Base-by-base conservation (phyloP, 2,797 vertebrate genomes). In the Paratrypauchen microcephalus region DNA sequence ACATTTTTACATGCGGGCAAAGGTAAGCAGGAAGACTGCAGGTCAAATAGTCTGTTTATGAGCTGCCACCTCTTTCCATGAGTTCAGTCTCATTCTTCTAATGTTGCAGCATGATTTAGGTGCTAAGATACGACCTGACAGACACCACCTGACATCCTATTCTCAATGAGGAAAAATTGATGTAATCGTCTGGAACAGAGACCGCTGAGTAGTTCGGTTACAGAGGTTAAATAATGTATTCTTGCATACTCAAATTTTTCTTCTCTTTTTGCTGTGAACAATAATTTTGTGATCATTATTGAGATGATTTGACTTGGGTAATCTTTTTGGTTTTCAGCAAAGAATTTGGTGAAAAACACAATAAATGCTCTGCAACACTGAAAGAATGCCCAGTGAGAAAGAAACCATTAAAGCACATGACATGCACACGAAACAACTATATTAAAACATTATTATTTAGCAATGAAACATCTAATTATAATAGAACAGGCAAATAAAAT, bases 1-100 rank as follows among this genome's bases (percentile, higher is more conserved):
- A 75, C 81, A 75, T 82, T 77, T 48, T 60, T 82, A 74, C 54
- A 76, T 68, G 23, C 21, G 66, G 70, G 79, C 77, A 75, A 60
- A 26, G 61, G 80, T 89, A 81, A 79, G 72, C 73, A 66, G 58
- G 75, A 68, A 66, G 65, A 74, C 74, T 45, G 72, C 73, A 65
- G 63, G 58, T 70, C 83, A 73, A 81, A 68, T n/a, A n/a, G n/a
- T n/a, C 68, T 67, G 54, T 84, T 88, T 79, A 76, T 81, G 76
- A 75, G 68, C 76, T 75, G 74, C 76, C 84, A 75, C 73, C 66
- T 18, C 80, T 67, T 70, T 84, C 84, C 65, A 64, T 76, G 82
- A 76, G 65, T 80, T 84, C 69, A 65, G 60, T 76, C 68, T 76
- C 74, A 62, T 75, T 80, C 67, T 66, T 71, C 19, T 13, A 62